Conservation (phyloP, 2,797 vertebrate genomes). For the Protonibea diacanthus region DNA sequence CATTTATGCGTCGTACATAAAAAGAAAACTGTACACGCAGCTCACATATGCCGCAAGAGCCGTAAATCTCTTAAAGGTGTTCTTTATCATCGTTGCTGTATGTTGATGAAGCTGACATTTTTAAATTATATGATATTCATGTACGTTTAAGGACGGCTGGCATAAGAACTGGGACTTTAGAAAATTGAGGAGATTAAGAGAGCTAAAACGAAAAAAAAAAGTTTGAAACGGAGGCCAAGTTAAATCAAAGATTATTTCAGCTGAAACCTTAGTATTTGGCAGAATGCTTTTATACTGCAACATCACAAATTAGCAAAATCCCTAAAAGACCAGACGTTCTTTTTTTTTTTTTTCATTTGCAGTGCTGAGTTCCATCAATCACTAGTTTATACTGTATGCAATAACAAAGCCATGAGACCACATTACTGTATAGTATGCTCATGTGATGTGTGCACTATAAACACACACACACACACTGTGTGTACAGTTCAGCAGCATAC, state of each 20-base stretch:
- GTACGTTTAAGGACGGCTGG: constrained; percentile 30
- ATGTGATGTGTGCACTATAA: neutral
- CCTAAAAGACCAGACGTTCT: constrained; percentile 37
- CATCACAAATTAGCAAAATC: constrained; percentile 54
- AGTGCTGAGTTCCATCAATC: constrained; percentile 44
- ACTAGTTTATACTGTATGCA: constrained; percentile 31
- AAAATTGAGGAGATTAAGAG: constrained; percentile 45
- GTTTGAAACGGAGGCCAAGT: constrained; percentile 37
- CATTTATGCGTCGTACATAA: constrained; percentile 8
- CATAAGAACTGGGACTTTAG: constrained; percentile 28
- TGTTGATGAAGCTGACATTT: constrained; percentile 38
- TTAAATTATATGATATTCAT: constrained; percentile 27
- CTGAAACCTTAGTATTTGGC: constrained; percentile 51
- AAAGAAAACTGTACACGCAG: constrained; percentile 33
- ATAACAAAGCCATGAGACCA: constrained; percentile 37
- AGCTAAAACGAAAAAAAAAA: constrained; percentile 30
- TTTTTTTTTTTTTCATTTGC: constrained; percentile 33
- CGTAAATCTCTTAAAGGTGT: constrained; percentile 31
- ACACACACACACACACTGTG: constrained; percentile 14
- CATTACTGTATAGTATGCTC: neutral
- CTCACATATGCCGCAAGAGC: constrained; percentile 12
- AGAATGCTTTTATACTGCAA: constrained; percentile 16
- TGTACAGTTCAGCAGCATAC: neutral
- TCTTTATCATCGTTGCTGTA: constrained; percentile 15
- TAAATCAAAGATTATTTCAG: constrained; percentile 42